Percentiles rank a stretch among this genome's conserved stretches.
These are phyloP conservation scores for Tachina grossa DNA, from an alignment of 2,888 invertebrate genomes.

Conservation along the genomic window DNA sequence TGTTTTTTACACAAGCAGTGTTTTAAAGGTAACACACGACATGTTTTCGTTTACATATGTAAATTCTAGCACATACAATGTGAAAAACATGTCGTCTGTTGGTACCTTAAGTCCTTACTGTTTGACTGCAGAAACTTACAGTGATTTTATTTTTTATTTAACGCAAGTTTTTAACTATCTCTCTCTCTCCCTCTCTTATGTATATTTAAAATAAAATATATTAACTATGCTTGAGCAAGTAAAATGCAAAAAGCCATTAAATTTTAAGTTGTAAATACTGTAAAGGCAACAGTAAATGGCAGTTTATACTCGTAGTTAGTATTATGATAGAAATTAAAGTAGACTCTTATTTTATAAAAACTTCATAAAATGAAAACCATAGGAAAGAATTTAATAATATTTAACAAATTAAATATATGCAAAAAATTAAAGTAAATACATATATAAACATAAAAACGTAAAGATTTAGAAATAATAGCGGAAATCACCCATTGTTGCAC, in stretches of 20 bases:
- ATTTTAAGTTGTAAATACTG: conserved; percentile 25
- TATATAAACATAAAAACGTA: background rate
- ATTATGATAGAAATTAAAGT: background rate
- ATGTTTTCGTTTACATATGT: too few relatives aligned
- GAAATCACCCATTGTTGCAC: too few relatives aligned
- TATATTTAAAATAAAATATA: conserved; percentile 51
- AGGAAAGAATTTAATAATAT: conserved; percentile 7
- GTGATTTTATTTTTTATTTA: background rate
- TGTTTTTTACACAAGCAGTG: too few relatives aligned
- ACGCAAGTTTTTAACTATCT: too few relatives aligned
- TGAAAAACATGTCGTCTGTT: too few relatives aligned
- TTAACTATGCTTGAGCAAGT: conserved; percentile 54
- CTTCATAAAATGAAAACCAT: background rate
- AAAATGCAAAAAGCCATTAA: conserved; percentile 45
- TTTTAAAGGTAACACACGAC: too few relatives aligned
- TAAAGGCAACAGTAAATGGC: background rate
- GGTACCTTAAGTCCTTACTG: too few relatives aligned
- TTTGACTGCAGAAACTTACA: background rate
- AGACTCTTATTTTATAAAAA: background rate
- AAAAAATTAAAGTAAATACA: background rate
- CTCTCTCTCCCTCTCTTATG: background rate
- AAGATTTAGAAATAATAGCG: too few relatives aligned
- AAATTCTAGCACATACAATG: too few relatives aligned
- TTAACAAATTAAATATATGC: background rate
- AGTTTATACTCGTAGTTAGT: background rate